Evolutionary conservation across 2,797 vertebrate species (phyloP), one percentile per base, ranked within the genome.

Genomic region (Hipposideros larvatus): DNA sequence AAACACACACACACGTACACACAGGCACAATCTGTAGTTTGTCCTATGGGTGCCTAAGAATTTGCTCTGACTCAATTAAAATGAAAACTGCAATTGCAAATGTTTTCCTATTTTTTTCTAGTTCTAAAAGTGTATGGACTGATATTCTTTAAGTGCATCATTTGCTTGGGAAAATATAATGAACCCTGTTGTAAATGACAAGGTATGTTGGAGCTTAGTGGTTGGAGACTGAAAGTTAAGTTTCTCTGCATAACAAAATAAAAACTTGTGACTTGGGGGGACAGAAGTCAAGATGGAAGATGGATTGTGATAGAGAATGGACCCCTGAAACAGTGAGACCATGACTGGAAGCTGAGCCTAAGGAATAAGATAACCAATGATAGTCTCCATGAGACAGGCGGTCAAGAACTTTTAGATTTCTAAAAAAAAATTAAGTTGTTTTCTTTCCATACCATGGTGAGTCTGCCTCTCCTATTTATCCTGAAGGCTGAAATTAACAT

Each of bases 161-260:
- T 87, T 59, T 51, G 43, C 66, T 90, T 86, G 59, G 13, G 16
- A 92, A 93, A 83, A 63, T 57, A 70, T 28, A 90, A 94, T 37
- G 10, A 87, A 78, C 9, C 16, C 16, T 46, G 13, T 89, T 57
- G 13, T 37, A 87, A 51, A 34, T 51, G 15, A 31, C 57, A 82
- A 91, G 22, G 65, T 73, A 65, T 16, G 43, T 5, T 63, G 24
- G 31, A 79, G 2, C 26, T 65, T 43, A 41, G 24, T 22, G 18
- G 28, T 61, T 46, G 13, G 9, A 86, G 34, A 88, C 16, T 9
- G 16, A 65, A 86, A 87, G 51, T 91, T 93, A 94, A 80, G 88
- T 80, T 74, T 51, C 31, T 70, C 74, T 91, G 48, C 10, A 31
- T 41, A 57, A 75, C 28, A 85, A 86, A 59, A 34, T 53, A 46